Evolutionary conservation across 2,113 vertebrate species (phyloP), one percentile per base, ranked within the genome.

Genomic region (Lutjanus erythropterus): DNA sequence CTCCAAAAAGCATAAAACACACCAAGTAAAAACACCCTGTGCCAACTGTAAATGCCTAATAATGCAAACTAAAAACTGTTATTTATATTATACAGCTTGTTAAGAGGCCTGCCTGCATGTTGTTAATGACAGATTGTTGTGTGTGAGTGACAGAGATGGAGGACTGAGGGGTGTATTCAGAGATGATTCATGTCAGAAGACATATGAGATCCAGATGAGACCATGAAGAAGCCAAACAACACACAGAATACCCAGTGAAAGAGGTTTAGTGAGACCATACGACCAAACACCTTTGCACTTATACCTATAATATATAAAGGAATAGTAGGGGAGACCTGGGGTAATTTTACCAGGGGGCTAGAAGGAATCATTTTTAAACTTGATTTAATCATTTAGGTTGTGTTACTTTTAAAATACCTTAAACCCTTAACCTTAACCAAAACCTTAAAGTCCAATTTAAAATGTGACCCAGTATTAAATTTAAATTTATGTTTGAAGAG

Each of bases 171-270:
- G 35, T 25, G 44, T 47, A n/a, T 49, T 23, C 29, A 25, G 39
- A 44, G 29, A 79, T 47, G 19, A 73, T 27, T 76, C 18, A 42
- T 29, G 21, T 56, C 11, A 76, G 37, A n/a, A 41, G 50, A 39
- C 50, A 46, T 8, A 37, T 75, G 42, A 83, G 44, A 42, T 61
- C 59, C 64, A 83, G 53, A 67, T 75, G 47, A 61, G 5, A 27
- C 27, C n/a, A 47, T 4, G 9, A 41, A 25, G 58, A 68, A 1
- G 11, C 23, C 21, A 53, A 66, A 62, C 23, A 41, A 19, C 21
- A 58, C 39, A 39, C 0, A 33, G 25, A 37, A 21, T 35, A 42
- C 23, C 31, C 37, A 44, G 12, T 37, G 6, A 49, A 46, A 35
- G 10, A 12, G 5, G 14, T 49, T 41, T 62, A 35, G 9, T 31